phyloP scores from a whole-genome alignment of 2,888 invertebrate species.

The Endomychus coccineus region DNA sequence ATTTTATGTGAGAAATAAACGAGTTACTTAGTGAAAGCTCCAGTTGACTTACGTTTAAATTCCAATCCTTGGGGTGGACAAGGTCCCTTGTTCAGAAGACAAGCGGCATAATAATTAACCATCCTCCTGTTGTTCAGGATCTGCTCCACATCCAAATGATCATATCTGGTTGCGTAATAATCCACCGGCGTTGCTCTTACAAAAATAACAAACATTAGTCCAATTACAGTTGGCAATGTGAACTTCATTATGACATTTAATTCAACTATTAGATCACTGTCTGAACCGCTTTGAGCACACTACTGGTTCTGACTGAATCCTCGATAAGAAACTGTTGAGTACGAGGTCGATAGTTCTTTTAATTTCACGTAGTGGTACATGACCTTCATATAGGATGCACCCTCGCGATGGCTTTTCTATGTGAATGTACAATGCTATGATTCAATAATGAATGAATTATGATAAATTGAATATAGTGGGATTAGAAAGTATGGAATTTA shows the following conservation, averaged over 20 bases:
- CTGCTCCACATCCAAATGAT: slow-evolving; percentile 61
- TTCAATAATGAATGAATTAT: too few relatives aligned
- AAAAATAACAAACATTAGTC: slow-evolving; percentile 9
- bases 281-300: slow-evolving; percentile 10
- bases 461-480: too few relatives aligned
- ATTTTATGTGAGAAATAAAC: too few relatives aligned
- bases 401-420: too few relatives aligned
- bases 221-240: slow-evolving; percentile 5
- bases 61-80: slow-evolving; percentile 67
- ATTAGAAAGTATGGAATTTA: too few relatives aligned
- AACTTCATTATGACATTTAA: slow-evolving; percentile 5
- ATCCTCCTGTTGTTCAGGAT: slow-evolving; percentile 61
- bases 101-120: slow-evolving; percentile 63
- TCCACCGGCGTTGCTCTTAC: slow-evolving; percentile 25
- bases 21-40: too few relatives aligned
- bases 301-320: slow-evolving; percentile 7
- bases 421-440: too few relatives aligned
- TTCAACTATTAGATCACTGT: too few relatives aligned
- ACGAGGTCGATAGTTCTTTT: slow-evolving; percentile 15
- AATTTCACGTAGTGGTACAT: slow-evolving; percentile 3
- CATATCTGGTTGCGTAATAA: slow-evolving; percentile 52
- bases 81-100: slow-evolving; percentile 58
- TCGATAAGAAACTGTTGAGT: slow-evolving; percentile 7
- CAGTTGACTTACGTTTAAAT: slow-evolving; percentile 68
- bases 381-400: slow-evolving; percentile 12